A percentile compares a stretch with the other conserved stretches of the same genome.
These are phyloP conservation scores for Alviniconcha marisindica DNA, from an alignment of 1,140 invertebrate genomes.

Conservation along the genomic window DNA sequence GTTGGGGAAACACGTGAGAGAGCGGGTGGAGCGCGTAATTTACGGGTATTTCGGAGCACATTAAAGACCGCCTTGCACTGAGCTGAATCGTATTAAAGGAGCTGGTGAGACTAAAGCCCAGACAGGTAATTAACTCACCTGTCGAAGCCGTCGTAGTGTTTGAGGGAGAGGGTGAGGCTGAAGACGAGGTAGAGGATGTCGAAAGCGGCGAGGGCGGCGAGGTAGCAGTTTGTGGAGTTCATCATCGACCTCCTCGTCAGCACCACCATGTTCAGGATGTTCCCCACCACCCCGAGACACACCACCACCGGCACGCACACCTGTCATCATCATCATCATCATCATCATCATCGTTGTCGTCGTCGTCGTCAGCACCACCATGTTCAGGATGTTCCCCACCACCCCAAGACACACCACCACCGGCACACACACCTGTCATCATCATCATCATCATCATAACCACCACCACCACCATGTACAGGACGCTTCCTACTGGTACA, in stretches of 20 bases:
- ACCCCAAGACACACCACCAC: constrained; percentile 60
- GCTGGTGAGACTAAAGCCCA: too few species aligned
- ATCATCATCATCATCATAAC: too few species aligned
- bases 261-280: constrained; percentile 76
- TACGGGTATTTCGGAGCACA: too few species aligned
- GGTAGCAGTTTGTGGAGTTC: constrained; percentile 85
- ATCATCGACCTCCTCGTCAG: constrained; percentile 85
- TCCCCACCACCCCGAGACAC: constrained; percentile 60
- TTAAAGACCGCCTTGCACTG: background rate
- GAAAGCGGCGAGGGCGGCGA: constrained; percentile 85
- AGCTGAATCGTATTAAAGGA: too few species aligned
- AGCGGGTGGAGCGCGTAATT: background rate
- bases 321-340: constrained; percentile 28
- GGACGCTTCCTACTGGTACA: background rate
- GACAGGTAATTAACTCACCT: too few species aligned
- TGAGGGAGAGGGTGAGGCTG: constrained; percentile 74
- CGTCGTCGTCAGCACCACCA: constrained; percentile 80
- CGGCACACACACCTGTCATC: background rate
- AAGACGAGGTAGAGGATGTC: constrained; percentile 84
- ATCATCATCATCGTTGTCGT: constrained; percentile 28
- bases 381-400: constrained; percentile 63
- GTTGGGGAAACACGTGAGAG: too few species aligned
- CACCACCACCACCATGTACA: background rate
- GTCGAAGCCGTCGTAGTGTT: constrained; percentile 78
- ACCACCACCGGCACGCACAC: constrained; percentile 63